Base-by-base conservation (phyloP, 2,797 vertebrate species). In the Anomalospiza imberbis region DNA sequence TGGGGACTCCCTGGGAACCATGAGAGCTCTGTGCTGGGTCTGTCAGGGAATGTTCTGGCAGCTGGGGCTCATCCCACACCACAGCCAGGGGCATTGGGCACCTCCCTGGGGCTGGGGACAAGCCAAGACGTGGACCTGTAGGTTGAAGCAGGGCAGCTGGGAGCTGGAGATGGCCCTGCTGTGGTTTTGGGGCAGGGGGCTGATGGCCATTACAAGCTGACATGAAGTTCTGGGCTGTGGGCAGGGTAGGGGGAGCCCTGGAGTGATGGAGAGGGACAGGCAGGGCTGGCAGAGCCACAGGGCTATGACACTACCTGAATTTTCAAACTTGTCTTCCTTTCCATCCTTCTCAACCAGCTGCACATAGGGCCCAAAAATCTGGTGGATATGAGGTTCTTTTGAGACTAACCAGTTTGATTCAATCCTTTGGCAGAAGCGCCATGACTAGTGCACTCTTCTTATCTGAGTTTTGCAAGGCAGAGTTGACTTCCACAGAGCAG, bases 391-490 rank as follows among this genome's bases (percentile, higher is more conserved):
- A 18, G 13, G 19, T 13, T 28, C 38, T 71, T 26, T 55, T 40
- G 65, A 71, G 18, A 84, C 48, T 29, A 20, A 62, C 8, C 8
- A 22, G 3, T 77, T 82, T 53, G 12, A 36, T 31, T 32, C 0
- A 0, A 72, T 45, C 25, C 60, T 80, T 73, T 70, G 42, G 47
- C 62, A 65, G 0, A 0, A 63, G 5, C 32, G 18, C n/a, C 9
- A 15, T 14, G 10, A 25, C 28, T 32, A 29, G 20, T 21, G 10
- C 12, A 20, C 7, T n/a, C 13, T 28, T 85, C 65, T 54, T 25
- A 44, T 26, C n/a, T 51, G 5, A 14, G 20, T 28, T 66, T 88
- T 51, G 7, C 19, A n/a, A 66, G n/a, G 13, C 29, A 65, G 31
- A 62, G n/a, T 42, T 4, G 2, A 21, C 51, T 77, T 77, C 26